Base-by-base conservation (phyloP, 2,113 vertebrate species). In the Sceloporus tristichus region DNA sequence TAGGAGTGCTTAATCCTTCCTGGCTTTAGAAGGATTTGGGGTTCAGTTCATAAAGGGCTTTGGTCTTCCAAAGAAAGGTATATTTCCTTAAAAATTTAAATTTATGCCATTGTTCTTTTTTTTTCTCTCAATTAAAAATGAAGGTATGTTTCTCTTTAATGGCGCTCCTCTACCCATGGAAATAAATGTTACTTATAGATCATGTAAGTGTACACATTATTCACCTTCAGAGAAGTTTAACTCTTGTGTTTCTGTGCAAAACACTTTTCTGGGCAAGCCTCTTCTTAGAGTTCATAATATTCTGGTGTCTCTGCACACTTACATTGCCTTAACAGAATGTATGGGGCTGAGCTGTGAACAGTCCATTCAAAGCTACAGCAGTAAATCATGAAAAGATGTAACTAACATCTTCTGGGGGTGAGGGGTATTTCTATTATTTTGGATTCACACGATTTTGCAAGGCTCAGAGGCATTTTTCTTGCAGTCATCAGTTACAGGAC, bases 71-170 rank as follows among this genome's bases (percentile, higher is more conserved):
- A 48, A 48, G 3, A 48, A 6, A 48, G 42, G 6, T 48, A 48
- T 48, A 48, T 48, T 48, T 48, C 42, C 6, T 48, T 48, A 48
- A 48, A 48, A 48, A 48, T 48, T 48, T 4, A 48, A 48, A 48
- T 48, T 48, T 2, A 48, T 48, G 42, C 2, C 42, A 48, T 48
- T 48, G 42, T 48, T 48, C 42, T 48, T 48, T 48, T 19, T 71
- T 71, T 66, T 71, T 71, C n/a, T n/a, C 68, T 73, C 66, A 54
- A 54, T 71, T 73, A 62, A 84, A 82, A 71, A 27, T 53, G 68
- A 70, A 54, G 10, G 40, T 71, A 34, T 14, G 23, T 23, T 73
- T 73, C 68, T 53, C 68, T 84, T 73, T 53, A 71, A 83, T 53
- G 42, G 16, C 68, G 38, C 29, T 19, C 13, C 48, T 10, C 48